A percentile compares a stretch with the other conserved stretches of the same genome.
Conservation (phyloP, 1,140 invertebrate species). For the Heliconius nattereri region DNA sequence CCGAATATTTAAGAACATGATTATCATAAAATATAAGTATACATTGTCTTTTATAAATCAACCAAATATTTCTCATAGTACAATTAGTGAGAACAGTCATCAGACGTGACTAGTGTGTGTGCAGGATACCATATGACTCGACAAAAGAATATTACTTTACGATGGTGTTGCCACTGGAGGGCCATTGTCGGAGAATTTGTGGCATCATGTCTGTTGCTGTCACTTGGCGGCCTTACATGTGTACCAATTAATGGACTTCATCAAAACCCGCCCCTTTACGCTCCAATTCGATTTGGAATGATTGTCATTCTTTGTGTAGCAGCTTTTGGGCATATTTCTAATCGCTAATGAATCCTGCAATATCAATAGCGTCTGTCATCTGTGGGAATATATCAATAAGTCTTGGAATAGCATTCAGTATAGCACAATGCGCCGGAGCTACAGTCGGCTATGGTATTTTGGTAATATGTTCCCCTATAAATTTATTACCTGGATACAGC, state of each 20-base stretch:
- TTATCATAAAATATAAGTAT: background rate
- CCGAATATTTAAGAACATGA: background rate
- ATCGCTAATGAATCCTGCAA: slow-evolving; percentile 89
- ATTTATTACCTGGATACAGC: slow-evolving; percentile 65
- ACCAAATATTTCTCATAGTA: background rate
- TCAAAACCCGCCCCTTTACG: slow-evolving; percentile 47
- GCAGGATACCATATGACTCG: background rate
- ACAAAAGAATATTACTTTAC: slow-evolving; percentile 4
- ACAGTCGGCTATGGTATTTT: slow-evolving; percentile 85
- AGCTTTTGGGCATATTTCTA: slow-evolving; percentile 87
- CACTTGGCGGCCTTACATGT: slow-evolving; percentile 65
- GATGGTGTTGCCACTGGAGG: slow-evolving; percentile 45
- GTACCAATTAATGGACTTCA: slow-evolving; percentile 52
- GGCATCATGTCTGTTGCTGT: slow-evolving; percentile 54
- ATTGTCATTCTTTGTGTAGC: slow-evolving; percentile 78
- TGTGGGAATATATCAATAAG: slow-evolving; percentile 79
- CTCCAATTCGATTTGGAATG: slow-evolving; percentile 63
- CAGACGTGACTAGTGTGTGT: background rate
- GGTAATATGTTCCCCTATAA: slow-evolving; percentile 81
- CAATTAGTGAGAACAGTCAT: background rate
- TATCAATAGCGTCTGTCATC: slow-evolving; percentile 86
- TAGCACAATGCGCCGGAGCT: slow-evolving; percentile 87
- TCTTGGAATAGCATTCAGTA: slow-evolving; percentile 85
- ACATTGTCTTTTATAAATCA: background rate
- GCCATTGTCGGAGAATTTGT: slow-evolving; percentile 55